Evolutionary conservation across 2,113 vertebrate species (phyloP).

Genomic region (Alces alces): DNA sequence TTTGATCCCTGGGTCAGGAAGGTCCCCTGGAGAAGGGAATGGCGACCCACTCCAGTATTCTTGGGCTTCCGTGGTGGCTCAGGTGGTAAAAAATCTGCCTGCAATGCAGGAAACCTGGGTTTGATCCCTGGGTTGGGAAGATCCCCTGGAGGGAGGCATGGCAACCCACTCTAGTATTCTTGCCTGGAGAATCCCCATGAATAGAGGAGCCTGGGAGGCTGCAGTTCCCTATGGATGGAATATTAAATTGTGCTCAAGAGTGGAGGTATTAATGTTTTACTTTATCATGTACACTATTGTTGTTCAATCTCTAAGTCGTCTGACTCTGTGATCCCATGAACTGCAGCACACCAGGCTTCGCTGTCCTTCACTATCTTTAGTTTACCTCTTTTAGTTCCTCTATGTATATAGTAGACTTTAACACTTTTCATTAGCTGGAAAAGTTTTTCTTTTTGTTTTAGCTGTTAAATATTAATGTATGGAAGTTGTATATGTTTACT

Average conservation of each 20-base stretch:
- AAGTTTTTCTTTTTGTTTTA: background rate
- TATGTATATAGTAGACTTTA: background rate
- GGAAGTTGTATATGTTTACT: background rate
- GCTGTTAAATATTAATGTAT: background rate
- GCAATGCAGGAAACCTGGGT: background rate
- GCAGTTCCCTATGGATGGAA: background rate
- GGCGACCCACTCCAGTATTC: background rate
- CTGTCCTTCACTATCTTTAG: background rate
- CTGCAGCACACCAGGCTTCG: background rate
- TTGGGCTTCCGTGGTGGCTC: background rate
- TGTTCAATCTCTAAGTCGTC: background rate
- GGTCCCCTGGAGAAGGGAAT: background rate
- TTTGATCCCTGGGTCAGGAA: background rate
- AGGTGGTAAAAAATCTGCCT: background rate
- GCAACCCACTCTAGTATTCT: background rate
- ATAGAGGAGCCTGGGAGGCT: background rate
- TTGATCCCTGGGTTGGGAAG: background rate
- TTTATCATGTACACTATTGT: background rate
- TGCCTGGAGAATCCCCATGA: background rate
- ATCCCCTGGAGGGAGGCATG: background rate
- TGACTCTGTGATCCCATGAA: background rate
- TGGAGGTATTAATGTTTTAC: background rate
- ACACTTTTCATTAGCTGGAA: background rate
- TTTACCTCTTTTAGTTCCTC: background rate
- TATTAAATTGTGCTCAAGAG: background rate